Evolutionary conservation across 2,113 vertebrate genomes (phyloP).

Genomic region (Bujurquina vittata): DNA sequence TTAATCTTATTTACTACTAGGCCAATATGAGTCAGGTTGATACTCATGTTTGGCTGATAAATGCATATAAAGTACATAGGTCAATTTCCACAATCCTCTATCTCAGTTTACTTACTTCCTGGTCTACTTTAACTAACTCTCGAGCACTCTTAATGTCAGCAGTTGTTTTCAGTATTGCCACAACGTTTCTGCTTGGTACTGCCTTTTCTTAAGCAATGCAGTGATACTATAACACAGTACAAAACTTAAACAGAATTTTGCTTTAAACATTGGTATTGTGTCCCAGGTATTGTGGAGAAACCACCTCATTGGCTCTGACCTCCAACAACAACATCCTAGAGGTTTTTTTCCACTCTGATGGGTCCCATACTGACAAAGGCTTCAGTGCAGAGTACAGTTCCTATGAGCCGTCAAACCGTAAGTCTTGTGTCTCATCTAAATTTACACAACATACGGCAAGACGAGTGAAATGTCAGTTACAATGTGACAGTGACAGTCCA

Average conservation of each 20-base stretch:
- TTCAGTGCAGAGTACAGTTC: slow-evolving; percentile 75
- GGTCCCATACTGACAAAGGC: slow-evolving; percentile 82
- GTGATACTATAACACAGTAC: not conserved
- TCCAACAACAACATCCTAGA: slow-evolving; percentile 59
- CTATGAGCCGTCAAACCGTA: slow-evolving; percentile 79
- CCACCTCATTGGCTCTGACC: slow-evolving; percentile 61
- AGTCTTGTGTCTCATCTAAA: slow-evolving; percentile 17
- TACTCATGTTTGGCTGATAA: not conserved
- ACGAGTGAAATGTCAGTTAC: slow-evolving; percentile 24
- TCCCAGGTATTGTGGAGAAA: slow-evolving; percentile 81
- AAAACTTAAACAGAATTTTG: not conserved
- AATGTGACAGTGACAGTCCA: slow-evolving; percentile 20
- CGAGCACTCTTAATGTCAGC: too few species aligned
- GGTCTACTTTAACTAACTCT: not conserved
- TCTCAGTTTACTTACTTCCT: not conserved
- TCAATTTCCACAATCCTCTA: too few species aligned
- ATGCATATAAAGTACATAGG: too few species aligned
- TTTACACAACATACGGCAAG: not conserved
- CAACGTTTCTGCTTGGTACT: not conserved
- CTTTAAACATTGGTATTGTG: not conserved
- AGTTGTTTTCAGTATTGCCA: not conserved
- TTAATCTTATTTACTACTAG: not conserved
- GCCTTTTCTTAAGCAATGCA: not conserved
- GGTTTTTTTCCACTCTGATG: slow-evolving; percentile 79
- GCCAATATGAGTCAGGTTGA: not conserved